Conservation (phyloP, 2,797 vertebrate species). For the Orientallactaga sibirica region DNA sequence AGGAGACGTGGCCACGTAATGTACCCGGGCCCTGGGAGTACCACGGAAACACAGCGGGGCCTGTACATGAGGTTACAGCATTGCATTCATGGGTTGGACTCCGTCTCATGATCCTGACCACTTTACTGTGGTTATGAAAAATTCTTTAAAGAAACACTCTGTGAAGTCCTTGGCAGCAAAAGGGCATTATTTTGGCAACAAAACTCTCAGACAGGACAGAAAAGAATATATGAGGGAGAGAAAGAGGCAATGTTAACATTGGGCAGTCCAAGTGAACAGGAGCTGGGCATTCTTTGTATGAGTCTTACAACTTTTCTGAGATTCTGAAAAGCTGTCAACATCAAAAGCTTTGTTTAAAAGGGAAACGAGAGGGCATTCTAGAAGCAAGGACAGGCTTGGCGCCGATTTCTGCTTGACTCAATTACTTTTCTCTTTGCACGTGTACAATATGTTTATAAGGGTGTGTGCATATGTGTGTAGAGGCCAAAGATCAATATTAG, state of each 20-base stretch:
- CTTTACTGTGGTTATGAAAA: not conserved
- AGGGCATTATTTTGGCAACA: not conserved
- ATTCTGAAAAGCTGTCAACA: conserved; percentile 21
- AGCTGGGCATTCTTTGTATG: not conserved
- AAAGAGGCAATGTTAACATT: not conserved
- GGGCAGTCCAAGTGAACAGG: not conserved
- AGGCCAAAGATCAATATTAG: too few relatives aligned
- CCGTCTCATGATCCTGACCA: not conserved
- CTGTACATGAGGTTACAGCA: not conserved
- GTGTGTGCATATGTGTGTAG: too few relatives aligned
- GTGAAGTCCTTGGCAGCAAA: not conserved
- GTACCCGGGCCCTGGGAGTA: not conserved
- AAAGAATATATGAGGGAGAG: not conserved
- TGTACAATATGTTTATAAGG: too few relatives aligned
- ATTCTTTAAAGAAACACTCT: conserved; percentile 16
- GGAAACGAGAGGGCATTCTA: not conserved
- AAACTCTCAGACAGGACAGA: not conserved
- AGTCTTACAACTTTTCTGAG: not conserved
- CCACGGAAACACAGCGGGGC: not conserved
- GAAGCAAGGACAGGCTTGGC: not conserved
- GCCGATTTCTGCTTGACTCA: not conserved
- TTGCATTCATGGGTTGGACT: not conserved
- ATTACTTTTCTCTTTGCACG: not conserved
- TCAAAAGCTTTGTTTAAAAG: conserved; percentile 24
- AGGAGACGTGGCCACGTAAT: fast-evolving